A percentile compares a stretch with the other conserved stretches of the same genome.
Conservation (phyloP, 2,888 invertebrate genomes). For the Ophraella communa region DNA sequence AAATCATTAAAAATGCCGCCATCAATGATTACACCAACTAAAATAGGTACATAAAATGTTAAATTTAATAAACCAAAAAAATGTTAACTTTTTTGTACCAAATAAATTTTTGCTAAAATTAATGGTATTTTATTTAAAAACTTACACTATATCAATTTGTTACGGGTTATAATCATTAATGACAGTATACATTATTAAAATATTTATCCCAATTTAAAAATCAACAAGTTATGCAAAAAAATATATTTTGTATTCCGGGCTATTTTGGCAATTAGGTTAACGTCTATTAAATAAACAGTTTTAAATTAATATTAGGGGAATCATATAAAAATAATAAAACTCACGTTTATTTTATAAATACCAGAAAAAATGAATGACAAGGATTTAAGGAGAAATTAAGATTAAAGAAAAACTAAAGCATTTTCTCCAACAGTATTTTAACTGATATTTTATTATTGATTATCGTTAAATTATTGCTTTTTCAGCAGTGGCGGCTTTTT, state of each 20-base stretch:
- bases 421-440: too few relatives aligned
- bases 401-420: too few relatives aligned
- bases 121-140: too few relatives aligned
- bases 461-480: too few relatives aligned
- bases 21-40: not conserved
- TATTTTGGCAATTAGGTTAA: constrained; percentile 13
- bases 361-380: too few relatives aligned
- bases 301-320: not conserved
- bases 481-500: too few relatives aligned
- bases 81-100: not conserved
- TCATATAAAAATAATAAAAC: constrained; percentile 3
- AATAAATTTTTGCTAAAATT: too few relatives aligned
- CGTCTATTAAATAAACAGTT: not conserved
- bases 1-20: constrained; percentile 25
- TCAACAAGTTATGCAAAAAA: constrained; percentile 19
- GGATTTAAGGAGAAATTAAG: not conserved
- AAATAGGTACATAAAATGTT: not conserved
- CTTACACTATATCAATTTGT: too few relatives aligned
- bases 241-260: constrained; percentile 13
- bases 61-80: not conserved
- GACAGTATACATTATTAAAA: too few relatives aligned
- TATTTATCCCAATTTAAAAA: constrained; percentile 16
- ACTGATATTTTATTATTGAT: too few relatives aligned
- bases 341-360: too few relatives aligned
- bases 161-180: too few relatives aligned